phyloP scores from a whole-genome alignment of 2,888 invertebrate species.

The Epinotia nisella region DNA sequence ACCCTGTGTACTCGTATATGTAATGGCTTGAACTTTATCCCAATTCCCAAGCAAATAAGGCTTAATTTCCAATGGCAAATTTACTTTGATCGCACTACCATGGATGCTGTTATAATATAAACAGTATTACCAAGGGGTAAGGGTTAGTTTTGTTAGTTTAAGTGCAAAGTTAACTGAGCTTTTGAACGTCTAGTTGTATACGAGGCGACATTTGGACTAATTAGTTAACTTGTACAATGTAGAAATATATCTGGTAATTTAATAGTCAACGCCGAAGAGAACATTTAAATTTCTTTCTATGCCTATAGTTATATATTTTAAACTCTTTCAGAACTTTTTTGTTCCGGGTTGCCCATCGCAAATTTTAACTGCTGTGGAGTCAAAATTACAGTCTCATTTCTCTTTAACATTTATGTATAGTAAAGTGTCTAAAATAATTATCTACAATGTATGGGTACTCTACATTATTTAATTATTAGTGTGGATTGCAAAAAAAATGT shows the following conservation, averaged over 20 bases:
- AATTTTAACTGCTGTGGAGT: no score
- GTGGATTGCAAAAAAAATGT: no score
- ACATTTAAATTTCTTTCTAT: no score
- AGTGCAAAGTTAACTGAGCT: background rate
- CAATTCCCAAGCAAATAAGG: background rate
- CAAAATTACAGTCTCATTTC: no score
- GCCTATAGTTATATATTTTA: no score
- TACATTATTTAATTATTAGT: no score
- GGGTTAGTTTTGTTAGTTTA: background rate
- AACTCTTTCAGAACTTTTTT: no score
- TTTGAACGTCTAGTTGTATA: background rate
- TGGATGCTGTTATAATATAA: background rate
- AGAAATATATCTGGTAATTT: background rate
- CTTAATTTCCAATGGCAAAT: background rate
- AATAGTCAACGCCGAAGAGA: background rate
- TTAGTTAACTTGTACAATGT: conserved; percentile 23
- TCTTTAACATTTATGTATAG: no score
- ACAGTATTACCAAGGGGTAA: background rate
- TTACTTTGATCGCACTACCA: background rate
- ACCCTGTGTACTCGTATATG: background rate
- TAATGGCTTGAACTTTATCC: background rate
- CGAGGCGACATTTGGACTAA: conserved; percentile 20
- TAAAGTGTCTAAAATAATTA: no score
- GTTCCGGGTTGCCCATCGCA: no score
- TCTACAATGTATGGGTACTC: no score